A percentile compares a stretch with the other conserved stretches of the same genome.
These are phyloP conservation scores for Antheraea yamamai DNA, from an alignment of 2,888 invertebrate species.

Conservation along the genomic window DNA sequence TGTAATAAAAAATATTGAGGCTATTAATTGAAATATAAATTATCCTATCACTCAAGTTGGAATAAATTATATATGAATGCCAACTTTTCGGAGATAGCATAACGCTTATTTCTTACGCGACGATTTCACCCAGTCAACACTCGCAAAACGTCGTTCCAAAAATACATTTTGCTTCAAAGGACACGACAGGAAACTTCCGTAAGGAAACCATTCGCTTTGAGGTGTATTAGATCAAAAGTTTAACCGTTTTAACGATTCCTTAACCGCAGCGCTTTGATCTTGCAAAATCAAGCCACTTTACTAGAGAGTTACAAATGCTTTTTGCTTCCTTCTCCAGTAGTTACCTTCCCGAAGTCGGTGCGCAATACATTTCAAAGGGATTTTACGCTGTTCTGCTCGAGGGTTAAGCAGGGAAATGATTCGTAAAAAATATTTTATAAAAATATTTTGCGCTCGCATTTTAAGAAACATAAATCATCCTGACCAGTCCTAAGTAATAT, in stretches of 20 bases:
- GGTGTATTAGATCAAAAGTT: neutral
- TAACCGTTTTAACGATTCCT: neutral
- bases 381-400: neutral
- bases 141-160: neutral
- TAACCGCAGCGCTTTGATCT: neutral
- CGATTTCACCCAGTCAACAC: too few species aligned
- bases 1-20: too few species aligned
- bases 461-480: neutral
- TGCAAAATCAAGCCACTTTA: neutral
- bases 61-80: too few species aligned
- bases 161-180: neutral
- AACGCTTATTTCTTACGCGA: too few species aligned
- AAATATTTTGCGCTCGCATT: neutral
- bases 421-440: neutral
- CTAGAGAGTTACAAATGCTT: neutral
- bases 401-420: neutral
- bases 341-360: neutral
- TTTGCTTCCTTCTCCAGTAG: neutral
- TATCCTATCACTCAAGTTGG: too few species aligned
- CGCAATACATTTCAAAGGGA: neutral
- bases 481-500: too few species aligned
- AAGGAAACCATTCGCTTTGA: neutral
- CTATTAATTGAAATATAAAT: too few species aligned
- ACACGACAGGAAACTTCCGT: neutral
- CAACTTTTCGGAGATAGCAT: too few species aligned